phyloP scores from a whole-genome alignment of 1,140 invertebrate species.

The Zophobas morio region DNA sequence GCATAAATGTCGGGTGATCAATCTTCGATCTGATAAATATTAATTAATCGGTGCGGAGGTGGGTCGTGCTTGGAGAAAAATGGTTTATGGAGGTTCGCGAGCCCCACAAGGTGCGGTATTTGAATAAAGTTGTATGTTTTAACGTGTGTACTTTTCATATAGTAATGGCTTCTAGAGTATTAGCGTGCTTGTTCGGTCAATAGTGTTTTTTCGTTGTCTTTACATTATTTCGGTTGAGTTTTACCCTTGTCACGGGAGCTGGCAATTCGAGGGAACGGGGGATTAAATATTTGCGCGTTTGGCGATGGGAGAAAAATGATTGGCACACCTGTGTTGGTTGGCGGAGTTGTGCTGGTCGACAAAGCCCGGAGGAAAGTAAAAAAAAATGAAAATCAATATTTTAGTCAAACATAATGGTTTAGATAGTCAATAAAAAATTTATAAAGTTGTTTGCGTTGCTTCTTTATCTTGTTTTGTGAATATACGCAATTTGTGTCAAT shows the following conservation, averaged over 20 bases:
- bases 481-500: no score
- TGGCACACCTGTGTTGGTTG: background rate
- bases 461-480: no score
- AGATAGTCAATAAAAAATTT: no score
- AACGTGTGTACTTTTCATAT: background rate
- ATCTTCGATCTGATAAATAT: background rate
- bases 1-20: background rate
- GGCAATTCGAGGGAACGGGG: background rate
- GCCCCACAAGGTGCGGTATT: background rate
- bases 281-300: background rate
- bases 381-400: no score
- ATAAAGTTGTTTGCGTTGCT: no score
- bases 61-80: background rate
- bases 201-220: background rate
- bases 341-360: no score
- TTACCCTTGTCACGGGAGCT: background rate
- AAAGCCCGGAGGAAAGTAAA: no score
- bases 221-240: background rate
- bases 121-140: background rate
- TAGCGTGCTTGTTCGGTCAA: background rate
- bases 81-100: background rate
- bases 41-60: no score
- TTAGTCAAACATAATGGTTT: no score
- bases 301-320: background rate
- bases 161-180: background rate